These are phyloP conservation scores for Notolepis coatsorum DNA, from an alignment of 2,797 vertebrate species.

Conservation along the genomic window DNA sequence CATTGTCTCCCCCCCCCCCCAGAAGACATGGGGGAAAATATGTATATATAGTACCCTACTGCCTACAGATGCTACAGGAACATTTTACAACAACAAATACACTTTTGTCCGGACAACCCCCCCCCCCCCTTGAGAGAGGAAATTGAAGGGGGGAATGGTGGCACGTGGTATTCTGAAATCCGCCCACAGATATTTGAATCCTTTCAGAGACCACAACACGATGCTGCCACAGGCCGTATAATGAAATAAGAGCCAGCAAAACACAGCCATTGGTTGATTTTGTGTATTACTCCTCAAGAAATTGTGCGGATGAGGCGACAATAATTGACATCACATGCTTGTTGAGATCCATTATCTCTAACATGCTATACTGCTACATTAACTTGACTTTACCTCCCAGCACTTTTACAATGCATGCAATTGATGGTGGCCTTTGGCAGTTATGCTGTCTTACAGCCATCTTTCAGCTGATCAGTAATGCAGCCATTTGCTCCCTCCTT, in stretches of 20 bases:
- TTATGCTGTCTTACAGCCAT: slow-evolving; percentile 16
- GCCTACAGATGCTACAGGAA: no score
- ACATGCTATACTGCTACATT: slow-evolving; percentile 27
- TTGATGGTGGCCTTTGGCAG: slow-evolving; percentile 29
- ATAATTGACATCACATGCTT: slow-evolving; percentile 19
- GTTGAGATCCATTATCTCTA: slow-evolving; percentile 35
- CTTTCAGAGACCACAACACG: slow-evolving; percentile 23
- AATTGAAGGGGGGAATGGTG: slow-evolving; percentile 39
- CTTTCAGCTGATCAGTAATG: slow-evolving; percentile 34
- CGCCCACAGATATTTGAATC: slow-evolving; percentile 22
- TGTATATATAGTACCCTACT: no score
- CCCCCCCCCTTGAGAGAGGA: no score
- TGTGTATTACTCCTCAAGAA: neutral
- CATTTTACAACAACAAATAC: no score
- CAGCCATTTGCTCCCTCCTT: slow-evolving; percentile 21
- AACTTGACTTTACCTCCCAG: slow-evolving; percentile 30
- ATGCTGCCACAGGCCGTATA: slow-evolving; percentile 26
- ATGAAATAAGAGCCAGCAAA: slow-evolving; percentile 22
- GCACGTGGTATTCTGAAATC: slow-evolving; percentile 8
- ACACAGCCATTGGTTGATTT: slow-evolving; percentile 23
- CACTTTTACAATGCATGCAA: slow-evolving; percentile 19
- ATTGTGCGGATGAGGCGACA: slow-evolving; percentile 12
- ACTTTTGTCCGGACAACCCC: no score
- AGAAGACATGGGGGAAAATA: no score
- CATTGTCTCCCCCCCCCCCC: no score